Base-by-base conservation (phyloP, 1,140 invertebrate species). In the Agrilus planipennis region DNA sequence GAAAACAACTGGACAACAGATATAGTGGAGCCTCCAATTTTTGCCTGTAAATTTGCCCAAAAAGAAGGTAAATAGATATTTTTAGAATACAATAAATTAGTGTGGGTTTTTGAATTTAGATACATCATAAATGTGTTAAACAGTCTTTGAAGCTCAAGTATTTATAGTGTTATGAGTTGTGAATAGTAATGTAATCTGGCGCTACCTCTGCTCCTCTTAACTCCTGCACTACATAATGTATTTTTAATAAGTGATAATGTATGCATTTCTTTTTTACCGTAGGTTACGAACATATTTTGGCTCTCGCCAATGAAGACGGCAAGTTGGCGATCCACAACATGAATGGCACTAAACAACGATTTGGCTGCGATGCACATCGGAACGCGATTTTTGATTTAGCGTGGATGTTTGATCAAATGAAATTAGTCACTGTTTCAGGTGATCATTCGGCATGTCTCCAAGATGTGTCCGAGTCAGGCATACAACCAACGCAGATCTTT, bases 301-400 rank as follows among this genome's bases (percentile, higher is more conserved):
- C 80, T 10, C 67, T 89, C 23, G 84, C 84, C 12, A 88, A 88
- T 63, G 86, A 90, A 68, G 82, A 87, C 67, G 88, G 87, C 6
- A 74, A 69, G 52, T 65, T 87, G 32, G 71, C 72, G 18, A 63
- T 86, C 12, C 75, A 80, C 58, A 67, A 71, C 44, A 60, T 56
- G 11, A 55, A 57, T 25, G 47, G 49, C 22, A 45, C 50, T 18
- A 62, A 48, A 39, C 11, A 54, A 55, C 43, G 73, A 41, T 60
- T 66, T 34, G 67, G 66, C 2, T 63, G 67, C 28, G 63, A 77
- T 54, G 84, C 81, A 29, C 89, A 93, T 60, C 71, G 72, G 46
- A 91, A 91, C 72, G 86, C 87, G 11, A 81, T 91, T 12, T 91
- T 90, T 63, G 89, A 93, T 61, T 51, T 91, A 29, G 77, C 81